Evolutionary conservation across 2,797 vertebrate species (phyloP), one percentile per base, ranked within the genome.

Genomic region (Sebastes miniatus): DNA sequence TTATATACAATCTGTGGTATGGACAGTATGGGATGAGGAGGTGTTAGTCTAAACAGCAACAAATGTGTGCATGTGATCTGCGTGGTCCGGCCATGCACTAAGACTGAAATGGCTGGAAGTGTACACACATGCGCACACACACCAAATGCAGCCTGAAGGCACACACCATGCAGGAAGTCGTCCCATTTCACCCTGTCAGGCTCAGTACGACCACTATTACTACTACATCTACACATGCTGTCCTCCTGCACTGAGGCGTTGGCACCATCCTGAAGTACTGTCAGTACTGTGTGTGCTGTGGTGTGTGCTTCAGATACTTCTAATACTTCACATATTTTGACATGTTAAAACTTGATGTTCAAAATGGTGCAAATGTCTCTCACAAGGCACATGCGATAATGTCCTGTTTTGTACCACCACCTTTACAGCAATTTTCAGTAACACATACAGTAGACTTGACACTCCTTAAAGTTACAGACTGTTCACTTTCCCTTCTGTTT

Each of bases 161-260:
- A 90, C 89, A 91, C 84, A 43, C 87, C 93, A 95, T 94, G 93
- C 94, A 78, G 76, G 79, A 77, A 59, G 54, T 77, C 59, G 50
- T 83, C 82, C 73, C 77, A 73, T 81, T 87, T 84, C 72, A 83
- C 62, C 73, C 67, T 22, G 62, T 57, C 62, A 36, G 36, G 18
- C 73, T 76, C 18, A 50, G 73, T 67, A 73, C 64, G 25, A 31
- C 74, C 36, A 34, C 18, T 4, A 50, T 64, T 64, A 22, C 20
- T 3, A 47, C 76, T 54, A 73, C 65, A 25, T 25, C 63, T 25
- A 71, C 58, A 83, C 87, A 84, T 72, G 74, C 78, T 57, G 61
- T 69, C 67, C 29, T 76, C 52, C 81, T 82, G 73, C 43, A 61
- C 76, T 5, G 77, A 87, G 77, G 82, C 75, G 31, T 76, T 74